Conservation (phyloP, 2,888 invertebrate species). For the Drosophila neoperkinsi region DNA sequence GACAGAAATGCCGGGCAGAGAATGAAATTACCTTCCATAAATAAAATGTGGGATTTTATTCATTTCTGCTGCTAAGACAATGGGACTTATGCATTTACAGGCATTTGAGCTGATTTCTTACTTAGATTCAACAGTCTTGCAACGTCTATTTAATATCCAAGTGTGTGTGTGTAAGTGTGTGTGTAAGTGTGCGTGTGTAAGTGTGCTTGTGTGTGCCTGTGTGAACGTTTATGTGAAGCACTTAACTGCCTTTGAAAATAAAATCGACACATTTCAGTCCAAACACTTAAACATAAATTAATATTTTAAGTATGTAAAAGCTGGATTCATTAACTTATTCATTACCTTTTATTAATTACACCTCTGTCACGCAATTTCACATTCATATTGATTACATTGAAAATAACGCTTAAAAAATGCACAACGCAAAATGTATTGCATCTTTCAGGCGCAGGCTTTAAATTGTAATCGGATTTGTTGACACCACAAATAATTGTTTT, state of each 20-base stretch:
- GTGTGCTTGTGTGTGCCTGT: background rate
- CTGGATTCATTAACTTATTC: background rate
- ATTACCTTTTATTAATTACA: background rate
- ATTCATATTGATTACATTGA: background rate
- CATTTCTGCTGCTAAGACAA: slow-evolving; percentile 1
- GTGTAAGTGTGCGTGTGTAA: background rate
- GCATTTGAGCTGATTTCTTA: slow-evolving; percentile 11
- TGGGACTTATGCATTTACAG: slow-evolving; percentile 16
- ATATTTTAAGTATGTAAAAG: background rate
- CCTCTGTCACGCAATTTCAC: background rate
- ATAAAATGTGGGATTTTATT: background rate
- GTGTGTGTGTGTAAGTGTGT: background rate
- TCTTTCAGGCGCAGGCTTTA: background rate
- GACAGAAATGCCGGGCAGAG: background rate
- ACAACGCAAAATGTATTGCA: background rate
- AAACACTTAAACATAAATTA: background rate
- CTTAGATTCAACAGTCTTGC: slow-evolving; percentile 11
- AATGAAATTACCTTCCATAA: background rate
- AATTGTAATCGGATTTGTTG: slow-evolving; percentile 2
- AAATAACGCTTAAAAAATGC: background rate
- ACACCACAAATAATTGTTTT: background rate
- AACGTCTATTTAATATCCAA: background rate
- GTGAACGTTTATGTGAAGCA: background rate
- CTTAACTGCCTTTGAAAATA: background rate
- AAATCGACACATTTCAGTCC: background rate